These are phyloP conservation scores for Guaruba guarouba DNA, from an alignment of 2,113 vertebrate genomes.

Conservation along the genomic window DNA sequence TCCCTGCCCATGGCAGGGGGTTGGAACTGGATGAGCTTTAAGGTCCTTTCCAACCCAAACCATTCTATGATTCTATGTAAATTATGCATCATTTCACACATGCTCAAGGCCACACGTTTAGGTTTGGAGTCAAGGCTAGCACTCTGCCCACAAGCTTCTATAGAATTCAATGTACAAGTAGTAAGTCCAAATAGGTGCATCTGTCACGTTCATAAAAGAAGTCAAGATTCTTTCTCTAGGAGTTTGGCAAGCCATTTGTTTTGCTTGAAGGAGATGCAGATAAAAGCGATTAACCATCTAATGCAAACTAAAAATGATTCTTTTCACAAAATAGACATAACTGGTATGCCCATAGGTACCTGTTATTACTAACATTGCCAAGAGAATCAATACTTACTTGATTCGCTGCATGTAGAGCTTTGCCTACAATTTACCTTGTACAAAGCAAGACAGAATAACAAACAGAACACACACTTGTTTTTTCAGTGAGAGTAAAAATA, in stretches of 20 bases:
- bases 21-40: neutral
- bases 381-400: neutral
- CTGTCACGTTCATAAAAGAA: neutral
- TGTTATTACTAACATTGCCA: neutral
- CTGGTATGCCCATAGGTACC: neutral
- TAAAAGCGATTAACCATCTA: neutral
- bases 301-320: neutral
- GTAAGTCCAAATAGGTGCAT: neutral
- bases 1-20: too few species aligned
- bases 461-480: neutral
- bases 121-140: neutral
- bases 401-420: neutral
- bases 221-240: neutral
- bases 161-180: neutral
- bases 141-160: neutral
- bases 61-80: neutral
- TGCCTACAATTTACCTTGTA: neutral
- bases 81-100: neutral
- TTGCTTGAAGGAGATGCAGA: neutral
- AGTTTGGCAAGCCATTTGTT: neutral
- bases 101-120: fast-evolving
- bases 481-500: neutral
- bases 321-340: neutral
- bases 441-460: neutral
- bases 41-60: neutral